Base-by-base conservation (phyloP, 2,113 vertebrate genomes). In the Cebus imitator region DNA sequence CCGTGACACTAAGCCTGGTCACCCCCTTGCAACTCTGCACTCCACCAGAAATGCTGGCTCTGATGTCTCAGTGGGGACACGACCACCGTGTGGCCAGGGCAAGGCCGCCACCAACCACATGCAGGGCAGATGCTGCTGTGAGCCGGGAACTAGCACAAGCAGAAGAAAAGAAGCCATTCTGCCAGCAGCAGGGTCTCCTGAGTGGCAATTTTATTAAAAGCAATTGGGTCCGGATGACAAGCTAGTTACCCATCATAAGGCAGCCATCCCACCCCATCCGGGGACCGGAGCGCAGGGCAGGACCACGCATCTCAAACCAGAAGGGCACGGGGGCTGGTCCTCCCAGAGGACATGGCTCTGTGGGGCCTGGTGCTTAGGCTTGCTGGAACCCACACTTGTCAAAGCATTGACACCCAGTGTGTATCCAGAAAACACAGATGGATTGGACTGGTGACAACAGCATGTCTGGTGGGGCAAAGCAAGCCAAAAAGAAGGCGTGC, bases 341-440 rank as follows among this genome's bases (percentile, higher is more conserved):
- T 43, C 89, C 83, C 6, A 0, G 52, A 61, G 52, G 93, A 58
- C 70, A n/a, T 0, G 66, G 83, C 45, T 40, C 87, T 75, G 40
- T 2, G 27, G 85, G 35, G 73, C 58, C 66, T 0, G 1, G 27
- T 30, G 2, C 45, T 0, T 0, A 0, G 55, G 84, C 61, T 2
- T 1, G 43, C 52, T 3, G 94, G 81, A 76, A 40, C 70, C 87
- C 93, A 91, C 3, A 35, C 82, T 7, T 61, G 57, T 57, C 70
- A 20, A 50, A 37, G 86, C 72, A 8, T 18, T 32, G 87, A 87
- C 35, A 16, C 82, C 14, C 90, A 3, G 43, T 30, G 48, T 20
- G 35, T 7, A 84, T 95, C 96, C 97, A 97, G 97, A 64, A 96
- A 91, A 72, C 96, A 87, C 95, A 98, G 97, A 96, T 96, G 97